Evolutionary conservation across 2,888 invertebrate species (phyloP).

Genomic region (Cyclophora punctaria): DNA sequence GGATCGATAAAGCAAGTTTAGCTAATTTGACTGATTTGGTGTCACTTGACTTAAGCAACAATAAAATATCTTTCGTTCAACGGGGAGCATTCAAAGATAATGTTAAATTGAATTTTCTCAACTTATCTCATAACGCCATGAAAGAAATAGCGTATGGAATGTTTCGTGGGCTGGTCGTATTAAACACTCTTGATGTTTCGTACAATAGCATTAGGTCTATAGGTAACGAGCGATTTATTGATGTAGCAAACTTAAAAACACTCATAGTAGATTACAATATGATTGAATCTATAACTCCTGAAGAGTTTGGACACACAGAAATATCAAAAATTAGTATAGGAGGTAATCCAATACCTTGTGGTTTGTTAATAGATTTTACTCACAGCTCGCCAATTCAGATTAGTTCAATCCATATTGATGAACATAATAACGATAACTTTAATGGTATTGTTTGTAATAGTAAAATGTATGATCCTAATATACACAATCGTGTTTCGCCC

Average conservation of each 20-base stretch:
- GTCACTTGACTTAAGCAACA: conserved; percentile 43
- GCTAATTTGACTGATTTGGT: conserved; percentile 26
- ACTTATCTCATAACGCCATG: conserved; percentile 48
- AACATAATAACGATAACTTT: conserved; percentile 23
- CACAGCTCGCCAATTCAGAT: conserved; percentile 21
- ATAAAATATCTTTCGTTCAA: conserved; percentile 41
- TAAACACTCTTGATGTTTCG: conserved; percentile 44
- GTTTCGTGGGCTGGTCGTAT: conserved; percentile 36
- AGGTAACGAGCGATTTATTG: conserved; percentile 42
- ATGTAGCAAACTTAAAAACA: conserved; percentile 29
- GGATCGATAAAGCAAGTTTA: conserved; percentile 32
- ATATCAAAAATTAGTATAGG: conserved; percentile 46
- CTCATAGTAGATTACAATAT: conserved; percentile 48
- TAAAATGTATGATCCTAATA: conserved; percentile 1
- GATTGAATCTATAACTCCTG: conserved; percentile 31
- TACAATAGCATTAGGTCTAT: conserved; percentile 42
- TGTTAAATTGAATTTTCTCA: conserved; percentile 27
- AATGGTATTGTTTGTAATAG: conserved; percentile 31
- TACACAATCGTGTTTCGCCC: conserved; percentile 1
- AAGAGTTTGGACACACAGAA: conserved; percentile 35
- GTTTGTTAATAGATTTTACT: conserved; percentile 32
- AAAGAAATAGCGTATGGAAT: conserved; percentile 39
- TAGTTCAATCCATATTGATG: conserved; percentile 31
- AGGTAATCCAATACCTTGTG: conserved; percentile 50
- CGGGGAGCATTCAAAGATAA: conserved; percentile 47